A percentile compares a stretch with the other conserved stretches of the same genome.
phyloP scores from a whole-genome alignment of 2,888 invertebrate species.

The Willowsia nigromaculata region DNA sequence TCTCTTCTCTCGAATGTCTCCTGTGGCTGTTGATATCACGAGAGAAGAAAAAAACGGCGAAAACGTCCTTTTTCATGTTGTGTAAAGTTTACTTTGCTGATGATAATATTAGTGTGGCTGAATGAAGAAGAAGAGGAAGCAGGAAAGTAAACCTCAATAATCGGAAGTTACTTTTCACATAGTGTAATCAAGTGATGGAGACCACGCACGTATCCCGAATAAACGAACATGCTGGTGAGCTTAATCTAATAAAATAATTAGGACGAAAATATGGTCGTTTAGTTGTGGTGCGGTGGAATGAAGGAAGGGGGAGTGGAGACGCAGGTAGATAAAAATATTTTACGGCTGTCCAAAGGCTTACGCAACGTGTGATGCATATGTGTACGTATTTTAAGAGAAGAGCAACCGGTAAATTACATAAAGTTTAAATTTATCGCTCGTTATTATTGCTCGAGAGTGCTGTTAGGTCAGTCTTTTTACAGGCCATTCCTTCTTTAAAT shows the following conservation, averaged over 20 bases:
- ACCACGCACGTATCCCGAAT: neutral
- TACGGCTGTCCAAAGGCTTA: neutral
- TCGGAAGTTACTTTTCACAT: neutral
- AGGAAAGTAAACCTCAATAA: neutral
- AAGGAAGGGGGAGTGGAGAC: neutral
- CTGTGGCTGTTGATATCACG: neutral
- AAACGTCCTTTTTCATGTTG: neutral
- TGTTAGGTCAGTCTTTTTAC: slow-evolving; percentile 60
- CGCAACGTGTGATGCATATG: neutral
- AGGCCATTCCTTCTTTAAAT: slow-evolving; percentile 24
- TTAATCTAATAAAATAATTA: slow-evolving; percentile 70
- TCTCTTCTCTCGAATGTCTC: neutral
- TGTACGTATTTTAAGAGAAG: neutral
- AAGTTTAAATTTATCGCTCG: slow-evolving; percentile 50
- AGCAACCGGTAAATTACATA: slow-evolving; percentile 45
- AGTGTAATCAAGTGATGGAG: neutral
- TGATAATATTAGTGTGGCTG: neutral
- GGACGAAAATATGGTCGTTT: neutral
- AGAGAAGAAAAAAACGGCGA: neutral
- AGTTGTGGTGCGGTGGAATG: neutral
- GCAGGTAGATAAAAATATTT: neutral
- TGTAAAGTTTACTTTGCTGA: neutral
- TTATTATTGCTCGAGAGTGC: slow-evolving; percentile 51
- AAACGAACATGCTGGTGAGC: neutral
- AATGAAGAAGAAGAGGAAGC: neutral